These are phyloP conservation scores for Anadara kagoshimensis DNA, from an alignment of 1,140 invertebrate species.

Conservation along the genomic window DNA sequence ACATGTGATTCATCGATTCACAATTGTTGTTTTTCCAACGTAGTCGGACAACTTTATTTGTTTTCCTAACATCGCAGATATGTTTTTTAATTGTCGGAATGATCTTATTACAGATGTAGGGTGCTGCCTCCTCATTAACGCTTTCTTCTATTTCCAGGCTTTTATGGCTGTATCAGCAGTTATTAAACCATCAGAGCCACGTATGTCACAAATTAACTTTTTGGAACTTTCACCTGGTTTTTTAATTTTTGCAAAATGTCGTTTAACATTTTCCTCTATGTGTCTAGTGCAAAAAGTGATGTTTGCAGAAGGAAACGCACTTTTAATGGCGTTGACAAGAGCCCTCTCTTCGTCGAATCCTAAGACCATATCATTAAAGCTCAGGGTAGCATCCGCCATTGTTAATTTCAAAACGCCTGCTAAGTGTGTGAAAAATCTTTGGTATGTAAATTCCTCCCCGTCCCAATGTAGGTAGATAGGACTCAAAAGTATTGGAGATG, in stretches of 20 bases:
- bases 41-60: too few relatives aligned
- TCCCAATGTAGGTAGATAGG: conserved; percentile 37
- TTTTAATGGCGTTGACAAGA: conserved; percentile 13
- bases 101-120: too few relatives aligned
- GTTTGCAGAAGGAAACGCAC: neutral
- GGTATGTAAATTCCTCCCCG: conserved; percentile 13
- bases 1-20: conserved; percentile 28
- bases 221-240: too few relatives aligned
- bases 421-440: conserved; percentile 30
- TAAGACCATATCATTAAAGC: conserved; percentile 18
- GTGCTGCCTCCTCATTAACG: too few relatives aligned
- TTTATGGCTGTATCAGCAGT: too few relatives aligned
- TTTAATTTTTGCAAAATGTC: too few relatives aligned
- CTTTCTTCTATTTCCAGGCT: too few relatives aligned
- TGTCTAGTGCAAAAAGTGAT: conserved; percentile 17
- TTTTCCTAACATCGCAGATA: too few relatives aligned
- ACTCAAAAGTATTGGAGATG: conserved; percentile 20
- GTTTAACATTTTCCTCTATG: conserved; percentile 29
- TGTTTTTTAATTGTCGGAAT: too few relatives aligned
- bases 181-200: too few relatives aligned
- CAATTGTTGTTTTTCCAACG: conserved; percentile 27
- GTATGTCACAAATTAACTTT: too few relatives aligned
- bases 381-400: neutral
- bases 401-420: neutral
- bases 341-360: conserved; percentile 25